Evolutionary conservation across 2,797 vertebrate species (phyloP).

Genomic region (Leuciscus waleckii): DNA sequence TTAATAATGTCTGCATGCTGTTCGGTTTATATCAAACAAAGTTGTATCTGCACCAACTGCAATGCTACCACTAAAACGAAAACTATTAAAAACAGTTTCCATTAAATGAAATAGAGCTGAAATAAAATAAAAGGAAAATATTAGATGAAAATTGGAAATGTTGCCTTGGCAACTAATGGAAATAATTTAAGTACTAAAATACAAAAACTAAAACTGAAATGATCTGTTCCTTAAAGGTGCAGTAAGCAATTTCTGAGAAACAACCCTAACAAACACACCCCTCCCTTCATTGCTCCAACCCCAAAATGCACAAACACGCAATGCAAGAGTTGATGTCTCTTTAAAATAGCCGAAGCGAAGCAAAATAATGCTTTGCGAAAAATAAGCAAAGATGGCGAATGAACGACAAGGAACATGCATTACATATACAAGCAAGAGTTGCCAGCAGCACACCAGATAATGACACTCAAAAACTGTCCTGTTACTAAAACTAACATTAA

Average conservation of each 20-base stretch:
- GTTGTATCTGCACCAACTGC: too few relatives aligned
- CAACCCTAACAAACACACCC: neutral
- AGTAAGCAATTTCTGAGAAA: neutral
- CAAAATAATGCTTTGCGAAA: neutral
- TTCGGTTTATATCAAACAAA: too few relatives aligned
- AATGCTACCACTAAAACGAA: too few relatives aligned
- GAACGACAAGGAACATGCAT: neutral
- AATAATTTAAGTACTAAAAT: neutral
- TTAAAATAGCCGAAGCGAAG: neutral
- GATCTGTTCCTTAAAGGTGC: neutral
- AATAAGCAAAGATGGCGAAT: neutral
- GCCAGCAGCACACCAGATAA: too few relatives aligned
- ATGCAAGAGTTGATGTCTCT: neutral
- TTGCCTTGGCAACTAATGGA: neutral
- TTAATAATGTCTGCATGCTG: too few relatives aligned
- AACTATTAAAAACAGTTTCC: too few relatives aligned
- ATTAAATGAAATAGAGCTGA: neutral
- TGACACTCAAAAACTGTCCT: too few relatives aligned
- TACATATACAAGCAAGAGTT: too few relatives aligned
- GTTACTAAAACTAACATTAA: too few relatives aligned
- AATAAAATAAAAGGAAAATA: neutral
- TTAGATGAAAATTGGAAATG: neutral
- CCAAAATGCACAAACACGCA: neutral
- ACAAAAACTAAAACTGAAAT: neutral
- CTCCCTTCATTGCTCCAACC: neutral